Base-by-base conservation (phyloP, 2,797 vertebrate genomes). In the Lacerta viridis region DNA sequence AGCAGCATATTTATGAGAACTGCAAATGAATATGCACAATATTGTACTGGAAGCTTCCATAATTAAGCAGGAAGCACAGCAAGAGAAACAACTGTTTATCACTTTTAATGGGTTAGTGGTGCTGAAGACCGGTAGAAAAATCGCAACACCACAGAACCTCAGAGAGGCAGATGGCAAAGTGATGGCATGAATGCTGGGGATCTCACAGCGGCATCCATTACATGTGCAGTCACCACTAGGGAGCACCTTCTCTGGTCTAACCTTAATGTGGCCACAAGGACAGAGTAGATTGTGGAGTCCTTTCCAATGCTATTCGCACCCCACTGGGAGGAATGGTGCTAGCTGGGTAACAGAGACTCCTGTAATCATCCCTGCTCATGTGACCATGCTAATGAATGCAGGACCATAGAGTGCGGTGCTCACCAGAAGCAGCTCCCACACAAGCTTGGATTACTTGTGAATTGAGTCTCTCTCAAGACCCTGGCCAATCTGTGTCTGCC, bases 1-100 rank as follows among this genome's bases (percentile, higher is more conserved):
- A n/a, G n/a, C 76, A 55, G 39, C 1, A 84, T 50, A 68, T 64
- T 92, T 90, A 92, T 87, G 90, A 46, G 29, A 91, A 91, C 46
- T 15, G 69, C 15, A 89, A 91, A 89, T 83, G 68, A 0, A 0
- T 36, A 36, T 36, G 72, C 76, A 8, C 36, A 78, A 1, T 1
- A 1, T 66, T 88, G 87, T 1, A 1, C 69, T 88, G 87, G 76
- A 87, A 72, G 69, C n/a, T 10, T 0, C 77, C 80, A 36, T 10
- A n/a, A 68, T 89, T 81, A 90, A 92, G 61, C 80, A 82, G 2
- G 0, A 25, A 27, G 5, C 59, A 88, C 61, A 46, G 4, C 13
- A 55, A 79, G 33, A 3, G 77, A 86, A n/a, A 59, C 20, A n/a
- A 86, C 87, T 91, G 75, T 69, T 27, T 68, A 81, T 77, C 33